These are phyloP conservation scores for Nicator chloris DNA, from an alignment of 2,113 vertebrate species.

Conservation along the genomic window DNA sequence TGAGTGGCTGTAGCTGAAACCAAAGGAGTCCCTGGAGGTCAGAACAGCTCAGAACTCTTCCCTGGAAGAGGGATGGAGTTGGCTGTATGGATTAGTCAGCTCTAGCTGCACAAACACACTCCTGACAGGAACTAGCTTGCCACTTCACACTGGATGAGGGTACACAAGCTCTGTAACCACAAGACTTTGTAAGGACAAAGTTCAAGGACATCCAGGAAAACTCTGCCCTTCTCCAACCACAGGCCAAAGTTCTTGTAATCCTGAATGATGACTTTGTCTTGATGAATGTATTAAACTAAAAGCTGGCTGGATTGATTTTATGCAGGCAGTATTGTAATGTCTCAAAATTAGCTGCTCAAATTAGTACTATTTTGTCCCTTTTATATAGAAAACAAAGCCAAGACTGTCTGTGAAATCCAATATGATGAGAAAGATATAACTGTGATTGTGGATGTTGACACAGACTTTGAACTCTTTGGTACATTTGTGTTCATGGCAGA, in stretches of 20 bases:
- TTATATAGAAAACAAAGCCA: constrained; percentile 35
- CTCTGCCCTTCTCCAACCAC: background rate
- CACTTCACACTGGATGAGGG: background rate
- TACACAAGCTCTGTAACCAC: background rate
- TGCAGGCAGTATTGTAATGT: background rate
- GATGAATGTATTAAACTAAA: background rate
- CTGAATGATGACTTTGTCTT: background rate
- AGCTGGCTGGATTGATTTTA: background rate
- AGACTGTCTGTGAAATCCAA: constrained; percentile 2
- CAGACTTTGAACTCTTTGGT: background rate
- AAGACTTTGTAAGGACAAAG: background rate
- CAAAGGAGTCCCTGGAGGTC: background rate
- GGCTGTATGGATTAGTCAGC: background rate
- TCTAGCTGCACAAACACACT: background rate
- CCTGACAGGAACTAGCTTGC: background rate
- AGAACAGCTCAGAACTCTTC: background rate
- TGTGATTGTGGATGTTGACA: background rate
- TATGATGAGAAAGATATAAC: constrained; percentile 16
- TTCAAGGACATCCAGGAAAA: background rate
- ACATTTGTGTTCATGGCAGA: constrained; percentile 34
- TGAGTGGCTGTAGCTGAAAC: background rate
- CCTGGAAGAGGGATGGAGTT: background rate
- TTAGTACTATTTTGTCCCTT: background rate
- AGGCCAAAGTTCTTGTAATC: background rate
- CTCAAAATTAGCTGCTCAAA: background rate